phyloP scores from a whole-genome alignment of 2,113 vertebrate genomes.

The Lophotis ruficrista region DNA sequence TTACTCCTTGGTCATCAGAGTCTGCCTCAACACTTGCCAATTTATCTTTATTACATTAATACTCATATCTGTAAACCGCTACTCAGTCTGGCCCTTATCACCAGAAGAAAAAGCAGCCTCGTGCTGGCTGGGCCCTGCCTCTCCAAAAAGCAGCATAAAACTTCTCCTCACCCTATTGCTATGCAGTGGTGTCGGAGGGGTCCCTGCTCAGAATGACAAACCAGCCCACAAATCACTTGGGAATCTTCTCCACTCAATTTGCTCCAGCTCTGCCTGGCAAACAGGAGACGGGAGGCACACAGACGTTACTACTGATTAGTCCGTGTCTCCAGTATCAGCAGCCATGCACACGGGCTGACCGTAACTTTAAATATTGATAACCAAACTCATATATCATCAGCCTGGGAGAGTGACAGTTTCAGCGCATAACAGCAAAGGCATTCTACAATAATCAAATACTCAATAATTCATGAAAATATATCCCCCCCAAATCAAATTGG shows the following conservation, averaged over 20 bases:
- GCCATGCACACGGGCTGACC: constrained; percentile 49
- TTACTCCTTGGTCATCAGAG: neutral
- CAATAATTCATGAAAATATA: constrained; percentile 85
- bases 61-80: neutral
- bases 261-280: constrained; percentile 9
- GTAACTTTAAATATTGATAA: constrained; percentile 83
- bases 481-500: constrained; percentile 79
- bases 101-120: neutral
- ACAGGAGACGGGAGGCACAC: constrained; percentile 23
- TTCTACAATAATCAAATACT: constrained; percentile 81
- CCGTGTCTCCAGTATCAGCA: constrained; percentile 47
- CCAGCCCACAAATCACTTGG: constrained; percentile 30
- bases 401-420: constrained; percentile 74
- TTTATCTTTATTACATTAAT: neutral
- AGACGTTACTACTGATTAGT: constrained; percentile 63
- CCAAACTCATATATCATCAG: constrained; percentile 74
- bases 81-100: neutral
- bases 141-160: neutral
- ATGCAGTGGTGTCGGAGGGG: constrained; percentile 10
- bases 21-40: neutral
- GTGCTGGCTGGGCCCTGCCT: neutral
- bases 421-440: constrained; percentile 73
- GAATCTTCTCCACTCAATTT: constrained; percentile 36
- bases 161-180: constrained; percentile 31
- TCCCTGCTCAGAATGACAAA: constrained; percentile 57